phyloP scores from a whole-genome alignment of 2,888 invertebrate species.

The Eupsilia transversa region DNA sequence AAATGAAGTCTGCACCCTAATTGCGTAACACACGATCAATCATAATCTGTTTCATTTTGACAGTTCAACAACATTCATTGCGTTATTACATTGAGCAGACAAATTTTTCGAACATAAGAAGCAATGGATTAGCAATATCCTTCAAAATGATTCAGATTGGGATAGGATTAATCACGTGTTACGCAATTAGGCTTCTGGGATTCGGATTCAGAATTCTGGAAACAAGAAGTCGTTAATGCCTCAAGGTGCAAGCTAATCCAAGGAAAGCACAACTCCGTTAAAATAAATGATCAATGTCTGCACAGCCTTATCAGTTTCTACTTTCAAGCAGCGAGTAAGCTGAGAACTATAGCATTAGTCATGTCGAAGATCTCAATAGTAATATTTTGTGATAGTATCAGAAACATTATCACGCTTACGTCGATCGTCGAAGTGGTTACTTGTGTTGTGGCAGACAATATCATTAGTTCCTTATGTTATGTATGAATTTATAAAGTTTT shows the following conservation, averaged over 20 bases:
- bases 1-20: no score
- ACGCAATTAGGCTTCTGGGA: no score
- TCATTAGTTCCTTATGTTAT: slow-evolving; percentile 25
- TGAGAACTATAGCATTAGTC: slow-evolving; percentile 55
- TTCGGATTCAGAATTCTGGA: no score
- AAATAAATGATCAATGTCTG: slow-evolving; percentile 48
- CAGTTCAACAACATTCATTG: no score
- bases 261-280: slow-evolving; percentile 9
- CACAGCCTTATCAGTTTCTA: slow-evolving; percentile 50
- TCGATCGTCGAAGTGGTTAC: slow-evolving; percentile 28
- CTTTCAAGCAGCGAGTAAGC: slow-evolving; percentile 43
- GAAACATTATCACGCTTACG: slow-evolving; percentile 34
- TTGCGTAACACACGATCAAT: no score
- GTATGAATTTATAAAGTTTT: background rate
- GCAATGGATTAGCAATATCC: no score
- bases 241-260: slow-evolving; percentile 6
- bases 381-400: slow-evolving; percentile 56
- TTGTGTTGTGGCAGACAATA: slow-evolving; percentile 12
- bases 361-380: slow-evolving; percentile 52
- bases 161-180: no score
- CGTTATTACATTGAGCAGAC: no score
- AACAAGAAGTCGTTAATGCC: no score
- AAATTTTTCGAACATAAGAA: no score
- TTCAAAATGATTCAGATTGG: no score
- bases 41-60: no score